Evolutionary conservation across 2,113 vertebrate species (phyloP), one percentile per base, ranked within the genome.

Genomic region (Perognathus longimembris): DNA sequence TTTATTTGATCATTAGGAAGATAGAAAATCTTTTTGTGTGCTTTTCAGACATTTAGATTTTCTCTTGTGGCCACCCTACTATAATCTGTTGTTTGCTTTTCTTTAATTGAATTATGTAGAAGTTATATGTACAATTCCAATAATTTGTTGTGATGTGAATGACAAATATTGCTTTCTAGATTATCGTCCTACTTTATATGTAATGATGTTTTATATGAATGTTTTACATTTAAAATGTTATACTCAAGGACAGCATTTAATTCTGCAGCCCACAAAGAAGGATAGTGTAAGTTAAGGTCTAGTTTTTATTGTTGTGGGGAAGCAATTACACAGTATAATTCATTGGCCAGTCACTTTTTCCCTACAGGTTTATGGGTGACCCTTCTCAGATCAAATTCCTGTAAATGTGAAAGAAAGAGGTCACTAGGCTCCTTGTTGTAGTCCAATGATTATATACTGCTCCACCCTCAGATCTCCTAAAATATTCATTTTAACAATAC

Each of bases 401-500:
- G n/a, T 28, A 42, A 42, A 61, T 17, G 7, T 64, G 40, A 24
- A 79, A 28, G 40, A 24, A 79, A 28, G 32, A 70, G 9, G 10
- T 42, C 18, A 20, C 7, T 21, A 78, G 36, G 57, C 9, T 81
- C 57, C 89, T 66, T 79, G 5, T 22, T 80, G 14, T 89, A 1
- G 59, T 57, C 64, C 45, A 71, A 15, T 14, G n/a, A 79, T 81
- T 57, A 78, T 24, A 57, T 71, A 1, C 22, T 40, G 50, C 86
- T 85, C 83, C 61, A 82, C 36, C 30, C 71, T 54, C 15, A 80
- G 14, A 9, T 42, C 28, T 94, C 91, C 28, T 14, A 30, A 76
- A 94, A 84, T n/a, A 77, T 80, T 92, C 82, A 84, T 88, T 84
- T 90, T 89, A 92, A 78, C 30, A 32, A 67, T 69, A 57, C 2